Conservation (phyloP, 2,113 vertebrate genomes). For the Vombatus ursinus region DNA sequence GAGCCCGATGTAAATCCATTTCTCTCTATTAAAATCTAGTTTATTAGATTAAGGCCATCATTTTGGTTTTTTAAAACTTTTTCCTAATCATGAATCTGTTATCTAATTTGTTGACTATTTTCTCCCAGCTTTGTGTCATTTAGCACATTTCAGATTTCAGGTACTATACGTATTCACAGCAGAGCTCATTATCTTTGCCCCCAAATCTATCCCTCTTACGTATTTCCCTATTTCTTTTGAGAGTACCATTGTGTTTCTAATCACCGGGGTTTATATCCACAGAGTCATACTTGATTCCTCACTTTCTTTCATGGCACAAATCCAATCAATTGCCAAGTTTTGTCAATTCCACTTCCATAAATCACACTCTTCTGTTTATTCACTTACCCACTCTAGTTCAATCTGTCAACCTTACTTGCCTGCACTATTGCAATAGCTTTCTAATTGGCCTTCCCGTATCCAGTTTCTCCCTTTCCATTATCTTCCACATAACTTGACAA, state of each 20-base stretch:
- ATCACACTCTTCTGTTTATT: background rate
- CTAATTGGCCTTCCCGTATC: background rate
- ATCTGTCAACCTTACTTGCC: background rate
- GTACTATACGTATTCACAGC: background rate
- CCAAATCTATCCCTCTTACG: background rate
- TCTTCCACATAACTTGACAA: background rate
- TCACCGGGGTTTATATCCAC: background rate
- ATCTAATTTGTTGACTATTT: background rate
- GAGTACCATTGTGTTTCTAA: background rate
- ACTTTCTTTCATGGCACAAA: background rate
- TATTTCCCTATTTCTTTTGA: background rate
- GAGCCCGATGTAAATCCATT: background rate
- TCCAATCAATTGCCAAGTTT: background rate
- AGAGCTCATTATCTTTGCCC: background rate
- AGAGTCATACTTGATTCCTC: background rate
- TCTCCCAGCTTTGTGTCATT: background rate
- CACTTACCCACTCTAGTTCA: background rate
- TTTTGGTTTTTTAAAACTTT: background rate
- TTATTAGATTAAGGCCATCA: background rate
- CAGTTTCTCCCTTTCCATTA: background rate
- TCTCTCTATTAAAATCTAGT: background rate
- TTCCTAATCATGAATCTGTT: background rate
- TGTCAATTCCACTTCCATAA: background rate
- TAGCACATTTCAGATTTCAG: background rate
- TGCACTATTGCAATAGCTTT: background rate